phyloP scores from a whole-genome alignment of 1,140 invertebrate genomes.

The Ephestia elutella region DNA sequence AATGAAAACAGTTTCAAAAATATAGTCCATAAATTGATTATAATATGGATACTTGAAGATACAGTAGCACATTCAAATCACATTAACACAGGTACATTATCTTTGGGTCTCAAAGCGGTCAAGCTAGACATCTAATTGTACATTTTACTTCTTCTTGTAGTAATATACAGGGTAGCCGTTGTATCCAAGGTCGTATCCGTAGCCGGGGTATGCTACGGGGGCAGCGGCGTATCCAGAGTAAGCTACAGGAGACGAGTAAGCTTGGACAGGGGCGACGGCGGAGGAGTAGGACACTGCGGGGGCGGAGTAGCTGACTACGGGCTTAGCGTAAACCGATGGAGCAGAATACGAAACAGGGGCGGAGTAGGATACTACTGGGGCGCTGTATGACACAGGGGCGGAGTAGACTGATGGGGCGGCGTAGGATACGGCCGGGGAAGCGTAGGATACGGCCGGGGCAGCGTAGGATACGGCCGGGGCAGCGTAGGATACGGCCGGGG shows the following conservation, averaged over 20 bases:
- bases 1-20: too few species aligned
- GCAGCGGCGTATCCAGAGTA: conserved; percentile 5
- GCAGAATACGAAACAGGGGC: conserved; percentile 7
- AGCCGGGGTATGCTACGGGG: background rate
- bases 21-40: too few species aligned
- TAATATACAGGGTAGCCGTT: conserved; percentile 1
- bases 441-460: background rate
- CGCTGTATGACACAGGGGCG: background rate
- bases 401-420: conserved; percentile 1
- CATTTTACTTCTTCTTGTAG: conserved; percentile 5
- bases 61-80: background rate
- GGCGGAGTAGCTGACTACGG: conserved; percentile 7
- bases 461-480: conserved; percentile 3
- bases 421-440: background rate
- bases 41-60: too few species aligned
- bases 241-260: background rate
- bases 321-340: conserved; percentile 16
- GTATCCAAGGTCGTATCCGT: conserved; percentile 3
- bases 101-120: background rate
- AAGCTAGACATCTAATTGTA: background rate
- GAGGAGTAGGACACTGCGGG: background rate
- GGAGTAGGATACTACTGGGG: conserved; percentile 12
- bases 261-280: background rate
- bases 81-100: too few species aligned
- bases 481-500: background rate